Conservation (phyloP, 92 coral and sea anemone genomes). For the Muricea muricata region DNA sequence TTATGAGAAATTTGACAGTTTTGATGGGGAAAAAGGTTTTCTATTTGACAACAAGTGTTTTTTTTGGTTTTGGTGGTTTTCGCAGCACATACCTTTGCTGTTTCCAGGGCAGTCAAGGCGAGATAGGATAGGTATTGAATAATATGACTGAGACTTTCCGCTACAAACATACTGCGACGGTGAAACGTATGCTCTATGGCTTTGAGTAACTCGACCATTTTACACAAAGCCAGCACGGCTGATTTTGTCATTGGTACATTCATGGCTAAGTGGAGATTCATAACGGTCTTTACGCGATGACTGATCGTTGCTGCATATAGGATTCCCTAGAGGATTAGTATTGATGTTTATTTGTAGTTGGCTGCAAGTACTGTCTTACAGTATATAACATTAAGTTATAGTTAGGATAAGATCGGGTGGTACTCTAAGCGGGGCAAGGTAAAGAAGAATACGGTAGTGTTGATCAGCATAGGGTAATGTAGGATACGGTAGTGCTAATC, state of each 20-base stretch:
- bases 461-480: too few species aligned
- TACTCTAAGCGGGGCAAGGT: too few species aligned
- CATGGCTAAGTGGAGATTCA: slow-evolving; percentile 94
- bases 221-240: slow-evolving; percentile 90
- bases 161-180: slow-evolving; percentile 96
- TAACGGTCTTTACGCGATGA: slow-evolving; percentile 88
- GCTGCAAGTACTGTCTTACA: not conserved
- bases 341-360: not conserved
- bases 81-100: slow-evolving; percentile 93
- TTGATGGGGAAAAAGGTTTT: too few species aligned
- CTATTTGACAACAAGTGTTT: too few species aligned
- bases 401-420: too few species aligned
- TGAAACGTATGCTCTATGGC: slow-evolving; percentile 97
- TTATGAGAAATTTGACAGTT: too few species aligned
- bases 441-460: too few species aligned
- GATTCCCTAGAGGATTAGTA: slow-evolving; percentile 68
- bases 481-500: too few species aligned
- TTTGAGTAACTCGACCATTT: slow-evolving; percentile 89
- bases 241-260: slow-evolving; percentile 94
- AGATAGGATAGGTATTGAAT: slow-evolving; percentile 88
- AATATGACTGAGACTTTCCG: slow-evolving; percentile 91
- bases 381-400: too few species aligned
- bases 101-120: slow-evolving; percentile 84
- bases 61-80: too few species aligned
- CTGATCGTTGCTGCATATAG: slow-evolving; percentile 86